Evolutionary conservation across 2,888 invertebrate genomes (phyloP), one percentile per base, ranked within the genome.

Genomic region (Chaetogeoica ovagalla): DNA sequence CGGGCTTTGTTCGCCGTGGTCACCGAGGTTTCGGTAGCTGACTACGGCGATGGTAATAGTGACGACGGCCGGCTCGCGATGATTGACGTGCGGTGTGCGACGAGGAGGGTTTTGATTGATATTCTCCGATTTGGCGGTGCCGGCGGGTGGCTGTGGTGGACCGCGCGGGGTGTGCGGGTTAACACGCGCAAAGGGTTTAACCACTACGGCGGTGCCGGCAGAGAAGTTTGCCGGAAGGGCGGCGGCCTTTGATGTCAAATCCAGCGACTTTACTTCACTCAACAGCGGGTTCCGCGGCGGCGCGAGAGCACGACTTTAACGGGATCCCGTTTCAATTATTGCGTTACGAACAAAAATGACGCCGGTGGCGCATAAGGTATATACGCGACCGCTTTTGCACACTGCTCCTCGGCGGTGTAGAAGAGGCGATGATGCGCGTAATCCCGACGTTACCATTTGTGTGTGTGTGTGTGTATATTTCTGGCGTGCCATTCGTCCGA

Each of bases 1-100:
- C 79, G 30, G 70, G 79, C 79, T 63, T 79, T 79, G 79, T 79
- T 77, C 63, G 30, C 30, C 2, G 79, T 43, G 79, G 79, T 79
- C 79, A 55, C 62, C 62, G n/a, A 11, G 21, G 37, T n/a, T 9
- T 19, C 37, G 19, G 17, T 9, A n/a, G 21, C 30, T 15, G 55
- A 8, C 63, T 17, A 13, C n/a, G 43, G 39, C 4, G 48, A 66
- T 9, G 43, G 52, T 30, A 37, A 9, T 55, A 19, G n/a, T 55
- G 48, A 37, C 9, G 52, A 66, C n/a, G 43, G 52, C 48, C 39
- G 63, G 17, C 55, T 17, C 17, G 23, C 19, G n/a, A 79, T 79
- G 79, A 79, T 79, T 79, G 79, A 79, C 79, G 79, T 55, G 52
- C 52, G 1, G 60, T 15, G 2, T 30, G 21, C 30, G 6, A 19